phyloP scores from a whole-genome alignment of 2,797 vertebrate species.

The Liasis olivaceus region DNA sequence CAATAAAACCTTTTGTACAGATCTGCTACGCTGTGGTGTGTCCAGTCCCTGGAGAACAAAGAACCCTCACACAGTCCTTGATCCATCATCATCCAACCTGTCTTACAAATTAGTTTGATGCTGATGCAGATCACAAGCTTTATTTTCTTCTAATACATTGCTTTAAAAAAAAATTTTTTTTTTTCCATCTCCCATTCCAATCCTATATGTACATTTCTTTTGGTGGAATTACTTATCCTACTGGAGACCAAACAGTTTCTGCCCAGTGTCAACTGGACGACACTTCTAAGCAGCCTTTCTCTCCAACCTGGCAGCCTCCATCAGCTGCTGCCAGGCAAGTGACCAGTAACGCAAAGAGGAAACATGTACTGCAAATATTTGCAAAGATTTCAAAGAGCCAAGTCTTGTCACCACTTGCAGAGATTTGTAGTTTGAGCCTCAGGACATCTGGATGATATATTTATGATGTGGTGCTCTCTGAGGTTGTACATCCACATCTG shows the following conservation, averaged over 20 bases:
- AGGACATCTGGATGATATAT: slow-evolving; percentile 85
- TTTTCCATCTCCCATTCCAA: slow-evolving; percentile 34
- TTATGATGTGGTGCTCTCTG: slow-evolving; percentile 67
- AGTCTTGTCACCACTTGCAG: slow-evolving; percentile 69
- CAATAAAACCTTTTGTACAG: too few species aligned
- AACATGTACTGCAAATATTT: slow-evolving; percentile 54
- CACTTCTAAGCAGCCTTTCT: slow-evolving; percentile 49
- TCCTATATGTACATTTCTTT: slow-evolving; percentile 21
- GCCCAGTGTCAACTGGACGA: slow-evolving; percentile 55
- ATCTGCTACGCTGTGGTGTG: too few species aligned
- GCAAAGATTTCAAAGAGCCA: slow-evolving; percentile 53
- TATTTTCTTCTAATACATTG: neutral
- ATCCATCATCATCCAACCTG: neutral
- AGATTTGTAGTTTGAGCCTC: slow-evolving; percentile 75
- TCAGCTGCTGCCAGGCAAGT: slow-evolving; percentile 61
- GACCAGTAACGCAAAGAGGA: slow-evolving; percentile 65
- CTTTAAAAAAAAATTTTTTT: neutral
- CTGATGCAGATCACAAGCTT: neutral
- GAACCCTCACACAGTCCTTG: neutral
- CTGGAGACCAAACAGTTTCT: slow-evolving; percentile 34
- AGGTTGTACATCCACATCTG: slow-evolving; percentile 80
- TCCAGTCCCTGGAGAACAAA: too few species aligned
- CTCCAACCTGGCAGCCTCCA: slow-evolving; percentile 57
- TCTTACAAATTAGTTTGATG: neutral
- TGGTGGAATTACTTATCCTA: slow-evolving; percentile 28